phyloP scores from a whole-genome alignment of 2,797 vertebrate species.

The Pseudocheirus occidentalis region DNA sequence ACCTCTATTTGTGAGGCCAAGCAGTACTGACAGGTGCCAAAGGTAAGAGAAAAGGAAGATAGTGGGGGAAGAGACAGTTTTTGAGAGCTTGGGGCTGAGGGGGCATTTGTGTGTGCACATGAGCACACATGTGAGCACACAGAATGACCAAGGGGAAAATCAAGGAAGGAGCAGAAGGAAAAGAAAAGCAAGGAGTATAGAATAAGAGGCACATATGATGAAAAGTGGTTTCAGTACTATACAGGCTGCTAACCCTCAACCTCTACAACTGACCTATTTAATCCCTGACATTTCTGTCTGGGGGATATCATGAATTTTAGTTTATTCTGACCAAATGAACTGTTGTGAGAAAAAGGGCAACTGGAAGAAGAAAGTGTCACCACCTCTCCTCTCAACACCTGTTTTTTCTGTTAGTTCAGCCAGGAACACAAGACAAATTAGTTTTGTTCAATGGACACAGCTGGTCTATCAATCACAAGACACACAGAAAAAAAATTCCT shows the following conservation, averaged over 20 bases:
- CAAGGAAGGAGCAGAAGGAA: slow-evolving; percentile 3
- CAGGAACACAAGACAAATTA: slow-evolving; percentile 20
- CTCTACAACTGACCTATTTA: neutral
- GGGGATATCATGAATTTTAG: neutral
- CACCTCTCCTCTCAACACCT: slow-evolving; percentile 60
- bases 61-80: neutral
- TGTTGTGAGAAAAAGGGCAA: slow-evolving; percentile 14
- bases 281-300: neutral
- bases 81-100: no score
- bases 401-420: slow-evolving; percentile 74
- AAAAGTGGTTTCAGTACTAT: neutral
- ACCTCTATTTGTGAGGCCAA: neutral
- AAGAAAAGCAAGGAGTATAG: neutral
- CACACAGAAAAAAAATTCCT: slow-evolving; percentile 9
- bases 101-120: neutral
- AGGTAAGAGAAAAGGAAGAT: neutral
- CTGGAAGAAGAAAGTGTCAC: slow-evolving; percentile 20
- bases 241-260: neutral
- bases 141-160: neutral
- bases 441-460: slow-evolving; percentile 67
- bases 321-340: slow-evolving; percentile 33
- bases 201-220: neutral
- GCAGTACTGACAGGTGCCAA: neutral
- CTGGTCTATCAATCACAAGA: slow-evolving; percentile 68
- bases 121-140: neutral